phyloP scores from a whole-genome alignment of 2,113 vertebrate genomes.

The Baryphthengus martii region DNA sequence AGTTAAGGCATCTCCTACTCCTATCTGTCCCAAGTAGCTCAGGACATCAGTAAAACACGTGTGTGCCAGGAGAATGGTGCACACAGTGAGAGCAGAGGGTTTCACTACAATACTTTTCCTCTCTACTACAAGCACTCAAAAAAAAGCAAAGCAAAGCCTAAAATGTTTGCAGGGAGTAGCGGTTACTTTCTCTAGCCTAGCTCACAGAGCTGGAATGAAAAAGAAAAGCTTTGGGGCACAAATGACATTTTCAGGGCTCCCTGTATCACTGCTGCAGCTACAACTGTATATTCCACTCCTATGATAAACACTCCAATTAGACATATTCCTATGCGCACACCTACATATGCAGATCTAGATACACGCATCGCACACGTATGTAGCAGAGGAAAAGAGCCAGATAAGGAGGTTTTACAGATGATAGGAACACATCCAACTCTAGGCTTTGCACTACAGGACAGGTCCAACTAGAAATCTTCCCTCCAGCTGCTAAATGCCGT shows the following conservation, averaged over 20 bases:
- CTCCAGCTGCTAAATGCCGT: neutral
- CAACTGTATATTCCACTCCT: neutral
- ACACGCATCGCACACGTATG: neutral
- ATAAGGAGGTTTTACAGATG: neutral
- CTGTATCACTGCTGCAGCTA: neutral
- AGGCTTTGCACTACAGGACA: neutral
- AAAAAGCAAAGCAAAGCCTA: neutral
- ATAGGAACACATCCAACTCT: neutral
- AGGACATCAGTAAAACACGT: neutral
- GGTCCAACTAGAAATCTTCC: neutral
- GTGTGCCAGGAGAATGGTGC: neutral
- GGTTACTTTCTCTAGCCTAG: neutral
- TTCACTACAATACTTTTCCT: neutral
- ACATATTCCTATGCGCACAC: rapidly evolving
- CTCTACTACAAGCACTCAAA: neutral
- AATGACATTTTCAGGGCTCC: neutral
- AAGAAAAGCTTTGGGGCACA: neutral
- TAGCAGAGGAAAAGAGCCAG: neutral
- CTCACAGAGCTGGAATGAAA: neutral
- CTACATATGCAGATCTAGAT: neutral
- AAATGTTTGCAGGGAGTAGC: neutral
- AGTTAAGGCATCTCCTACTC: neutral
- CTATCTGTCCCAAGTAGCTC: neutral
- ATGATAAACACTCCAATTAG: neutral
- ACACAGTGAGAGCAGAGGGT: neutral